Percentiles rank a stretch among this genome's conserved stretches.
phyloP scores from a whole-genome alignment of 2,888 invertebrate genomes.

The Coronaproctus castanopsis region DNA sequence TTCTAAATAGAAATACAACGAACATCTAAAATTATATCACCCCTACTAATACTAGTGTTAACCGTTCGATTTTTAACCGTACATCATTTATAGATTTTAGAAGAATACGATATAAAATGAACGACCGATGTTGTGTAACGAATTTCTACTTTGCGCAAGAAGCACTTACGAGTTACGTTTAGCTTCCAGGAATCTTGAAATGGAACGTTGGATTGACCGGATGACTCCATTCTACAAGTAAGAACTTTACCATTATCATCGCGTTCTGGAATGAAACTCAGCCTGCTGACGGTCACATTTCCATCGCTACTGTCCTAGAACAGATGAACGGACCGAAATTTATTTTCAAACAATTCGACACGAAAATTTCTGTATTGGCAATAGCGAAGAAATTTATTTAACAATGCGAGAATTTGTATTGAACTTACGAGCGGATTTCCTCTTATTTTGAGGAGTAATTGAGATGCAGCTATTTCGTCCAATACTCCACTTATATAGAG shows the following conservation, averaged over 20 bases:
- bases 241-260: conserved; percentile 26
- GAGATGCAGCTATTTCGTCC: too few relatives aligned
- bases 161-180: conserved; percentile 66
- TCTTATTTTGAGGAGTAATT: too few relatives aligned
- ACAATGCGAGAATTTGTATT: too few relatives aligned
- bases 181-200: conserved; percentile 53
- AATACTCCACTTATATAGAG: too few relatives aligned
- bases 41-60: neutral
- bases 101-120: neutral
- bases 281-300: conserved; percentile 25
- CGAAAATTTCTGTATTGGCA: too few relatives aligned
- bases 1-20: neutral
- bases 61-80: neutral
- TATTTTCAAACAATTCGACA: too few relatives aligned
- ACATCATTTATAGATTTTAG: neutral
- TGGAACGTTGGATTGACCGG: neutral
- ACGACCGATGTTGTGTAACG: neutral
- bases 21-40: neutral
- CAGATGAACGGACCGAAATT: too few relatives aligned
- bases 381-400: too few relatives aligned
- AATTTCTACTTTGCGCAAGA: neutral
- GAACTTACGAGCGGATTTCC: too few relatives aligned
- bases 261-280: conserved; percentile 25
- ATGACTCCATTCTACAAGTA: conserved; percentile 25
- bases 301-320: conserved; percentile 22